Base-by-base conservation (phyloP, 2,113 vertebrate species). In the Haemorhous mexicanus region DNA sequence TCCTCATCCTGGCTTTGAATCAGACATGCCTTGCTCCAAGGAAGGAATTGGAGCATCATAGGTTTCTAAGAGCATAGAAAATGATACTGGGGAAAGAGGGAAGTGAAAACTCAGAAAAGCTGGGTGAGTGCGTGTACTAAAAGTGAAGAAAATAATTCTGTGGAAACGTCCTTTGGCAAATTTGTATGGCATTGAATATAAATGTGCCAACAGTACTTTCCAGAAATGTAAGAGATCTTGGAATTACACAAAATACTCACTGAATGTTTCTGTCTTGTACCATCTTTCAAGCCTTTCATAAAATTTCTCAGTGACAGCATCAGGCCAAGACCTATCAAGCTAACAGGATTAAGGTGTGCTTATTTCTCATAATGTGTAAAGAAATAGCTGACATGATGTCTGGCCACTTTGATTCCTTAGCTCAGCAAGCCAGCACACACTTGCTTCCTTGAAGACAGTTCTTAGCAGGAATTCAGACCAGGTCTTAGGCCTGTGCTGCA, bases 61-160 rank as follows among this genome's bases (percentile, higher is more conserved):
- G 21, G 16, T 67, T 94, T 67, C 43, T 67, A 55, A 50, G 32
- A 58, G 23, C 16, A 46, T 46, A 73, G 61, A 35, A 88, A 70
- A 76, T 1, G 3, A 70, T 68, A 14, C 14, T 32, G 35, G 35
- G 13, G 39, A 63, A 93, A 58, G 39, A 55, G 11, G 16, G 6
- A 83, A 82, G 33, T 27, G 28, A 58, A 74, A 81, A 67, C 17
- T 22, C 20, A 53, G 21, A 67, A 88, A 84, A 58, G 3, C 7
- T 63, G 50, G 4, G 16, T 47, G 46, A 63, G 19, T 0, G 0
- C 35, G 10, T 53, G 10, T 55, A 64, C 27, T 74, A 63, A 79
- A 55, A 23, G 4, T 43, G 35, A 76, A 50, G 53, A 82, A 69
- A 80, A 43, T 22, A 64, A 53, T 76, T 74, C 12, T 35, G 35